Percentiles rank a stretch among this genome's conserved stretches.
Conservation (phyloP, 1,140 invertebrate species). For the Anastrepha ludens region DNA sequence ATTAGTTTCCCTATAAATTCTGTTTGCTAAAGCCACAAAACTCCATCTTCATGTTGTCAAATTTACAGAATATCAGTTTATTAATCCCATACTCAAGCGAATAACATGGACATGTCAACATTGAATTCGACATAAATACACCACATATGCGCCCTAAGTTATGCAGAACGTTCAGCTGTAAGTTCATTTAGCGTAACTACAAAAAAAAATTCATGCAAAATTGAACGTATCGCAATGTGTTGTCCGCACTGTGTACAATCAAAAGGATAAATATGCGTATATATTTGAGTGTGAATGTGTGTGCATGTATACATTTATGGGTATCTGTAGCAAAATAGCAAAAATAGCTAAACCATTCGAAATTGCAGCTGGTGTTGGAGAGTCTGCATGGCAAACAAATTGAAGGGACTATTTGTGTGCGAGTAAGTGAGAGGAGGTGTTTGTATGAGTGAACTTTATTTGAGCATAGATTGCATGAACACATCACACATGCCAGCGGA, state of each 20-base stretch:
- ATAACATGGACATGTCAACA: no score
- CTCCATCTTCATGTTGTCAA: not conserved
- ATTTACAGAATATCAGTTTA: not conserved
- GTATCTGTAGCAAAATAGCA: not conserved
- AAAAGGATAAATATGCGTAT: not conserved
- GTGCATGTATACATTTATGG: not conserved
- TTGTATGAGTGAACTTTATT: not conserved
- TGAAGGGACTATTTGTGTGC: not conserved
- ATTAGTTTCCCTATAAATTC: not conserved
- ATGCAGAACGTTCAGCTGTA: not conserved
- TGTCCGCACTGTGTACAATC: not conserved
- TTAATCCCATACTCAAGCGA: not conserved
- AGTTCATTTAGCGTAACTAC: not conserved
- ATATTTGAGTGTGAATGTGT: not conserved
- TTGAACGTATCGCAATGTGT: not conserved
- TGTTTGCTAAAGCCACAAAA: not conserved
- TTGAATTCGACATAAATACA: not conserved
- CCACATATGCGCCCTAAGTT: slow-evolving; percentile 6
- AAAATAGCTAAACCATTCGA: slow-evolving; percentile 7
- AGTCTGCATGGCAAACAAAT: not conserved
- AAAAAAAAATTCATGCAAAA: not conserved
- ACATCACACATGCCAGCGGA: not conserved
- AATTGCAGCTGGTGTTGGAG: not conserved
- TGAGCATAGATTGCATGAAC: not conserved
- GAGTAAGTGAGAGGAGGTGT: not conserved